These are phyloP conservation scores for Toxostoma redivivum DNA, from an alignment of 2,113 vertebrate genomes.

Conservation along the genomic window DNA sequence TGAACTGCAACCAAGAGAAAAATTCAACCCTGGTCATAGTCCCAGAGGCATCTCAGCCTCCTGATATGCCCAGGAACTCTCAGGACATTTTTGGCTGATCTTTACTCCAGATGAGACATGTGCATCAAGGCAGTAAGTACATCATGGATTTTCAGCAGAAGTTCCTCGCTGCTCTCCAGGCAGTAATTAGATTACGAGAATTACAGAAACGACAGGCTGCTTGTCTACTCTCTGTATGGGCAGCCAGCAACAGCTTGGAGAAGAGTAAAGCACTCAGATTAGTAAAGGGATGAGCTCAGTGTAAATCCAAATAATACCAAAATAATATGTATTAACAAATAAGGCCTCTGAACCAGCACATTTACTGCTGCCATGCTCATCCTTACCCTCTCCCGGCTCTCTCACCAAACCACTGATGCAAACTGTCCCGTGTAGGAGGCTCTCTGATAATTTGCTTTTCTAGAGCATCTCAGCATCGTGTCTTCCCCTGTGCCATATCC, in stretches of 20 bases:
- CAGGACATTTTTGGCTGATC: not conserved
- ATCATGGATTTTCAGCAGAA: not conserved
- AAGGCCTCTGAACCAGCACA: not conserved
- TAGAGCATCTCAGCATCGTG: not conserved
- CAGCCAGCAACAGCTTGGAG: not conserved
- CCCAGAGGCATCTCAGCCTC: not conserved
- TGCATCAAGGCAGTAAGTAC: not conserved
- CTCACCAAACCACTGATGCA: not conserved
- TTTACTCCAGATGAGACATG: not conserved
- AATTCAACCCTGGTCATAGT: not conserved
- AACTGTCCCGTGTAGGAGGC: not conserved
- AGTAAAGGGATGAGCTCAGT: slow-evolving; percentile 17
- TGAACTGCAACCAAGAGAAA: not conserved
- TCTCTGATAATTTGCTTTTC: not conserved
- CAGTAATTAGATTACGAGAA: slow-evolving; percentile 21
- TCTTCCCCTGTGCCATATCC: not conserved
- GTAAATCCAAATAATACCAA: slow-evolving; percentile 42
- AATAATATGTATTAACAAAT: slow-evolving; percentile 12
- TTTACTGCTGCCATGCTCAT: not conserved
- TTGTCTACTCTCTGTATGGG: not conserved
- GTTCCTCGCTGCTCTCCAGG: not conserved
- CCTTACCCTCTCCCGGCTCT: not conserved
- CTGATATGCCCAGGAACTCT: not conserved
- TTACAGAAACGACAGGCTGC: slow-evolving; percentile 41
- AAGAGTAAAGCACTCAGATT: slow-evolving; percentile 33